Percentiles rank a stretch among this genome's conserved stretches.
Conservation (phyloP, 2,888 invertebrate genomes). For the Tinea semifulvella region DNA sequence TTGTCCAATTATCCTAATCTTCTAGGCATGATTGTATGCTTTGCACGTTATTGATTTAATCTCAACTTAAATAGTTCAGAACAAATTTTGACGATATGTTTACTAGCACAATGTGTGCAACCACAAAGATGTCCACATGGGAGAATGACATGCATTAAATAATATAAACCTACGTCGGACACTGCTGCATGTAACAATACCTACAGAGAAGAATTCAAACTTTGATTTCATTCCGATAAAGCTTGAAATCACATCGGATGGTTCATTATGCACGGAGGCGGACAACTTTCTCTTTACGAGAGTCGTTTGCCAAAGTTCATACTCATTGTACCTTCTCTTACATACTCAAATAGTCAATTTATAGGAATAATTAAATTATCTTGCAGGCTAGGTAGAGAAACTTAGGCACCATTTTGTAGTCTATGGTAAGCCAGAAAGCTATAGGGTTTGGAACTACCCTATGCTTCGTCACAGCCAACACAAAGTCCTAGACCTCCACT, state of each 20-base stretch:
- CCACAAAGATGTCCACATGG: background rate
- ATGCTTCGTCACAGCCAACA: no score
- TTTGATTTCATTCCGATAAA: background rate
- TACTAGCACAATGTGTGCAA: background rate
- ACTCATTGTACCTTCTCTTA: no score
- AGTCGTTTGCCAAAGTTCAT: background rate
- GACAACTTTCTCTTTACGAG: constrained; percentile 50
- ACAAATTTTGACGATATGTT: background rate
- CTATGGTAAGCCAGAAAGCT: no score
- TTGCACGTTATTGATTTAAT: constrained; percentile 4
- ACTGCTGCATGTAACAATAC: no score
- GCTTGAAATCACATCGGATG: no score
- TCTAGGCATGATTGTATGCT: background rate
- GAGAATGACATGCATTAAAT: background rate
- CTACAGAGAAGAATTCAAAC: background rate
- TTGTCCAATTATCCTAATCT: constrained; percentile 2
- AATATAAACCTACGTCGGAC: background rate
- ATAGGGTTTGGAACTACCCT: no score
- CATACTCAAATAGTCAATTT: no score
- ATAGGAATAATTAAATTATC: no score
- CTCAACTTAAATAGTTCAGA: background rate
- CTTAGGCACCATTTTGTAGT: no score
- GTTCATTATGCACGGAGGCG: constrained; percentile 27
- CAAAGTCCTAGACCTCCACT: no score
- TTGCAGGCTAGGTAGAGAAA: no score